Evolutionary conservation across 2,113 vertebrate genomes (phyloP).

Genomic region (Sinocyclocheilus anshuiensis): DNA sequence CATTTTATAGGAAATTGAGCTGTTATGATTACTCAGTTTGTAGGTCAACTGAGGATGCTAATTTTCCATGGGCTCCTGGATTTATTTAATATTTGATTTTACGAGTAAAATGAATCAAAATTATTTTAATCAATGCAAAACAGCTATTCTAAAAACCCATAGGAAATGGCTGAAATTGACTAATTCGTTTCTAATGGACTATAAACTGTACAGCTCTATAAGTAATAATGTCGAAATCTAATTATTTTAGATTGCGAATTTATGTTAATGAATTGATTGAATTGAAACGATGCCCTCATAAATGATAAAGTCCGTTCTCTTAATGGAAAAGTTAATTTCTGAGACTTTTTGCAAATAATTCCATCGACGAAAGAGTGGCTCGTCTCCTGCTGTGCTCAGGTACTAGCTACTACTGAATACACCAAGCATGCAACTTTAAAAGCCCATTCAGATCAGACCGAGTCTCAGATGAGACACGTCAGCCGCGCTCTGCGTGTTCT

Average conservation of each 20-base stretch:
- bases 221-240: not conserved
- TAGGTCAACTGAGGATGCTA: not conserved
- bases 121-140: not conserved
- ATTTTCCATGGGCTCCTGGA: not conserved
- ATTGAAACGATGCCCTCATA: not conserved
- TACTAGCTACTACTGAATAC: not conserved
- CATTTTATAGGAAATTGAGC: not conserved
- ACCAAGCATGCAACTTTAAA: slow-evolving; percentile 46
- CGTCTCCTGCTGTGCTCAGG: not conserved
- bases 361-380: not conserved
- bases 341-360: not conserved
- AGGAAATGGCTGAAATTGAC: not conserved
- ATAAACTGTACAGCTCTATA: not conserved
- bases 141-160: not conserved
- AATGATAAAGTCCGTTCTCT: not conserved
- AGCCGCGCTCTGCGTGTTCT: not conserved
- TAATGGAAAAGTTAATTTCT: not conserved
- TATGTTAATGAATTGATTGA: not conserved
- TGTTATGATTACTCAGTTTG: not conserved
- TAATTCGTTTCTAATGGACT: not conserved
- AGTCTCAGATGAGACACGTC: slow-evolving; percentile 1
- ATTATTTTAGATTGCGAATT: not conserved
- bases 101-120: not conserved
- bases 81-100: not conserved
- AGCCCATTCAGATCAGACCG: slow-evolving; percentile 39